phyloP scores from a whole-genome alignment of 2,888 invertebrate genomes.

The Eupithecia inturbata region DNA sequence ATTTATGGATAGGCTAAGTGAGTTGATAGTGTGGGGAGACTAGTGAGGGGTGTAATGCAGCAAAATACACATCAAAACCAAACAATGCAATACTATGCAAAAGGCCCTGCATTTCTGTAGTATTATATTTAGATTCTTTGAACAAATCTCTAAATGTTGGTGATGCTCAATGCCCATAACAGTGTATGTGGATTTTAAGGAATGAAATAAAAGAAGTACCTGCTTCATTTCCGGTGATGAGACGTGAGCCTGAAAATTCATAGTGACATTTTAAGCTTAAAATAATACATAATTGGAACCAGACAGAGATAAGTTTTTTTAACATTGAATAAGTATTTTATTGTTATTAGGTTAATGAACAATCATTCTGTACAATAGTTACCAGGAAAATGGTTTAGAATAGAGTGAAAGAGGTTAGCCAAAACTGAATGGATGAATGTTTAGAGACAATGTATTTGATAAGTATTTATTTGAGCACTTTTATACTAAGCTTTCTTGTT shows the following conservation, averaged over 20 bases:
- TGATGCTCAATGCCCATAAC: background rate
- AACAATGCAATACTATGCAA: background rate
- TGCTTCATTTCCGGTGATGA: constrained; percentile 83
- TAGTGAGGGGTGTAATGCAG: background rate
- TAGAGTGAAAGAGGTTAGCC: background rate
- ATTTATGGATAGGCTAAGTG: background rate
- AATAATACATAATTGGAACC: background rate
- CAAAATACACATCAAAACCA: background rate
- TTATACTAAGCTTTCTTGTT: background rate
- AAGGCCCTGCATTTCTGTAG: background rate
- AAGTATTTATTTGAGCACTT: background rate
- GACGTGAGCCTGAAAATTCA: constrained; percentile 78
- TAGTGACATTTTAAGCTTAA: background rate
- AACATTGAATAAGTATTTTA: background rate
- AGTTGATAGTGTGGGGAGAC: background rate
- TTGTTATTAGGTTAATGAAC: background rate
- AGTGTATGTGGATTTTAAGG: background rate
- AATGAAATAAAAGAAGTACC: constrained; percentile 59
- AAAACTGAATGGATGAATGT: background rate
- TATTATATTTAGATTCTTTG: background rate
- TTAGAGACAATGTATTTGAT: background rate
- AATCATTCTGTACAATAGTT: background rate
- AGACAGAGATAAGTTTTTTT: background rate
- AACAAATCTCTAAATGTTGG: background rate
- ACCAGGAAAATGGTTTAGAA: background rate